Evolutionary conservation across 64 coral and sea anemone genomes (phyloP).

Genomic region (Anthopleura sola): DNA sequence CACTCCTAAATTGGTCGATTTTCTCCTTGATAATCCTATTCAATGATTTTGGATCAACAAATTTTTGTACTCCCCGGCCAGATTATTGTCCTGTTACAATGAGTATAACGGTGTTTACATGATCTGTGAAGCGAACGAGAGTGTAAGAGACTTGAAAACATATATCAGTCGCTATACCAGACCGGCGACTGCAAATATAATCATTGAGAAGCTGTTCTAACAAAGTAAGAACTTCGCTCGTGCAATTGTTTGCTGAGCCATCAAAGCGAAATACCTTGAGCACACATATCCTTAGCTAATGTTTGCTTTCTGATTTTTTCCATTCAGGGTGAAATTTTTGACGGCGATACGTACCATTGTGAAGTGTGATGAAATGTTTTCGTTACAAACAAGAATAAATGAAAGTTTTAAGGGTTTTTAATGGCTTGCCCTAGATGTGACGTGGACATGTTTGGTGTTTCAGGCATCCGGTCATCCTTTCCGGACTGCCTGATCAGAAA

Average conservation of each 20-base stretch:
- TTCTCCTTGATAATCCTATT: neutral
- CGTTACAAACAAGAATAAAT: constrained; percentile 30
- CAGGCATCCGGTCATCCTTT: constrained; percentile 1
- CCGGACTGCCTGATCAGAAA: constrained; percentile 6
- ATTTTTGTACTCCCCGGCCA: neutral
- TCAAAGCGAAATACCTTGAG: constrained; percentile 23
- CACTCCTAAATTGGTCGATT: neutral
- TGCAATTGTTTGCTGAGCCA: constrained; percentile 8
- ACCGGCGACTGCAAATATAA: neutral
- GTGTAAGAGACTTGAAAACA: neutral
- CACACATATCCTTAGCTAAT: constrained; percentile 8
- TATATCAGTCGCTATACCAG: neutral
- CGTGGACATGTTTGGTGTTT: constrained; percentile 23
- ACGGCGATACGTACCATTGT: constrained; percentile 5
- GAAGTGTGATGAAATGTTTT: constrained; percentile 33
- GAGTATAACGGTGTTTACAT: constrained; percentile 15
- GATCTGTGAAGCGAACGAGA: neutral
- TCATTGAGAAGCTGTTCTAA: neutral
- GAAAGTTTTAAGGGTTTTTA: constrained; percentile 37
- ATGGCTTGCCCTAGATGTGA: constrained; percentile 25
- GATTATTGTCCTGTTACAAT: constrained; percentile 9
- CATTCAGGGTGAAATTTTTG: neutral
- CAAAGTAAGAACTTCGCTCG: neutral
- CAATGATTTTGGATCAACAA: neutral
- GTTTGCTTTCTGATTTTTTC: constrained; percentile 24